Percentiles rank a stretch among this genome's conserved stretches.
phyloP scores from a whole-genome alignment of 2,888 invertebrate species.

The Tiphia femorata region DNA sequence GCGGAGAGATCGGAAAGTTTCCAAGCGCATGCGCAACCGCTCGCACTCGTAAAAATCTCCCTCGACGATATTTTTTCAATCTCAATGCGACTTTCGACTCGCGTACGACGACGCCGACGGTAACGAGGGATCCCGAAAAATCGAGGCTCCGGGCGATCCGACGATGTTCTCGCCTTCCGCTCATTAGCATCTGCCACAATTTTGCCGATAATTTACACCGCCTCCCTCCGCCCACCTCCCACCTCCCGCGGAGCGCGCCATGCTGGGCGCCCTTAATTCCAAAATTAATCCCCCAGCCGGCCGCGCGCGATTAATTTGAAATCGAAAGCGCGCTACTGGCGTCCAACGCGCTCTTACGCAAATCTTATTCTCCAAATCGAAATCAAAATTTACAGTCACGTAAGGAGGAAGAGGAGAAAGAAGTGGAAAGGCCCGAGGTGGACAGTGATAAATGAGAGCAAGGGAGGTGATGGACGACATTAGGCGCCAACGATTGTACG shows the following conservation, averaged over 20 bases:
- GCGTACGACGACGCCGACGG: too few species aligned
- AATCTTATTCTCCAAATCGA: conserved; percentile 7
- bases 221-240: conserved; percentile 38
- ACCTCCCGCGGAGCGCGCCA: too few species aligned
- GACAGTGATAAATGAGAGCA: too few species aligned
- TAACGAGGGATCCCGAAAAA: background rate
- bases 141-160: background rate
- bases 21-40: background rate
- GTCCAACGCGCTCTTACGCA: too few species aligned
- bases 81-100: too few species aligned
- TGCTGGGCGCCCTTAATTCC: conserved; percentile 58
- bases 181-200: conserved; percentile 53
- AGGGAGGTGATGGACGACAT: too few species aligned
- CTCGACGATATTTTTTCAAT: background rate
- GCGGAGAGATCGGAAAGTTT: too few species aligned
- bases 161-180: conserved; percentile 3
- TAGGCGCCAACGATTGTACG: too few species aligned
- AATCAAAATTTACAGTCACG: too few species aligned
- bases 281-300: conserved; percentile 56
- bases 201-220: conserved; percentile 55
- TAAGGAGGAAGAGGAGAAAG: too few species aligned
- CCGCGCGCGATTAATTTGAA: conserved; percentile 43
- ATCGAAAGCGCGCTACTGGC: conserved; percentile 42
- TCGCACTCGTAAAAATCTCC: too few species aligned
- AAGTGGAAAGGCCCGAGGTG: too few species aligned